Base-by-base conservation (phyloP, 2,888 invertebrate species). In the Chrysodeixis includens region DNA sequence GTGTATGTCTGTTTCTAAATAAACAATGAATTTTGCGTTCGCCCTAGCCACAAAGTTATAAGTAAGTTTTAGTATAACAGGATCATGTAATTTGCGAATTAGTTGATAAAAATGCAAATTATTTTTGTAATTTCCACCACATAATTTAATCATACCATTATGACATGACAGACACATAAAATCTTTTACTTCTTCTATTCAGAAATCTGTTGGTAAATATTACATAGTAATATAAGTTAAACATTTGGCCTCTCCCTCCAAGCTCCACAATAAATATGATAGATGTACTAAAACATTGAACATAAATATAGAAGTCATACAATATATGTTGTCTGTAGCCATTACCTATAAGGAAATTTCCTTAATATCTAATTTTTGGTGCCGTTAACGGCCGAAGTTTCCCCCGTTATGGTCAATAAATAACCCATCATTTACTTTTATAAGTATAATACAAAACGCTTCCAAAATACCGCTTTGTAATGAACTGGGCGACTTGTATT, bases 351-450 rank as follows among this genome's bases (percentile, higher is more conserved):
- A 80, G 78, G 77, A 81, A 83, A 84, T 86, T 86, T 83, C 83
- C 79, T 81, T 86, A 85, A 84, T 86, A 85, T 85, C 80, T 86
- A 87, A 89, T 87, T 86, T 86, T 87, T 88, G 85, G 81, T 79
- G 79, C 79, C 79, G 78, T 78, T 87, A 90, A 89, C 81, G 84
- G 82, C 80, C 73, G 66, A 90, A 90, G 77, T 90, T 90, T 78
- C 64, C 78, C 73, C 74, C 81, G 80, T 88, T 86, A 88, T 76
- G 82, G 83, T 82, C 83, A 81, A 85, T 88, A 86, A 89, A 89
- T 85, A 84, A 83, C 76, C 81, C 82, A 83, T 86, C 76, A 70
- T 79, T 85, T 82, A 78, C 77, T 82, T 85, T 81, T 79, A 82
- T 75, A 68, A 63, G 73, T 61, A 73, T 70, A 71, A 72, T 79